Conservation (phyloP, 2,888 invertebrate species). For the Pyralis farinalis region DNA sequence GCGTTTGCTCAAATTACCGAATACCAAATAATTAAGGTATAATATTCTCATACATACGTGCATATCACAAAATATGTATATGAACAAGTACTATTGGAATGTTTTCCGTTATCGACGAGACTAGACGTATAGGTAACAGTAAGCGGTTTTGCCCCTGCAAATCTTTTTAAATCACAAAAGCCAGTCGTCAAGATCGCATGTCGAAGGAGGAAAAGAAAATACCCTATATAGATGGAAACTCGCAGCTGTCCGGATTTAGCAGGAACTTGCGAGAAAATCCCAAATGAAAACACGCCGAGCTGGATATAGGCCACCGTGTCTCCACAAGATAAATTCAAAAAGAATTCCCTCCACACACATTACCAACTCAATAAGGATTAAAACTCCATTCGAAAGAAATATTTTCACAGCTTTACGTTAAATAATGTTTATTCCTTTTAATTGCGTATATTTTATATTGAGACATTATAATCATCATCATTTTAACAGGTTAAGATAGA, state of each 20-base stretch:
- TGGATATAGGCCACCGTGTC: constrained; percentile 65
- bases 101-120: constrained; percentile 42
- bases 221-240: constrained; percentile 54
- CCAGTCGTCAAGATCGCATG: constrained; percentile 73
- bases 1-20: no score
- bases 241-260: constrained; percentile 72
- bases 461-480: no score
- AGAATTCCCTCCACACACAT: constrained; percentile 59
- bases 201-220: constrained; percentile 72
- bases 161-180: constrained; percentile 79
- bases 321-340: constrained; percentile 65
- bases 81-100: neutral
- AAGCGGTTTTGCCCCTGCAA: constrained; percentile 68
- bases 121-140: constrained; percentile 41
- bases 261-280: constrained; percentile 72
- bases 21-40: no score
- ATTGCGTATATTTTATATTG: constrained; percentile 58
- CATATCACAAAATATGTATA: neutral
- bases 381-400: constrained; percentile 62
- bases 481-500: no score
- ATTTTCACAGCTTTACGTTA: constrained; percentile 56
- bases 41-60: no score
- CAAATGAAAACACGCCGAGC: constrained; percentile 71
- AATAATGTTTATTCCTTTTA: constrained; percentile 61
- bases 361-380: constrained; percentile 74